Conservation (phyloP, 1,140 invertebrate species). For the Drosophila dunni region DNA sequence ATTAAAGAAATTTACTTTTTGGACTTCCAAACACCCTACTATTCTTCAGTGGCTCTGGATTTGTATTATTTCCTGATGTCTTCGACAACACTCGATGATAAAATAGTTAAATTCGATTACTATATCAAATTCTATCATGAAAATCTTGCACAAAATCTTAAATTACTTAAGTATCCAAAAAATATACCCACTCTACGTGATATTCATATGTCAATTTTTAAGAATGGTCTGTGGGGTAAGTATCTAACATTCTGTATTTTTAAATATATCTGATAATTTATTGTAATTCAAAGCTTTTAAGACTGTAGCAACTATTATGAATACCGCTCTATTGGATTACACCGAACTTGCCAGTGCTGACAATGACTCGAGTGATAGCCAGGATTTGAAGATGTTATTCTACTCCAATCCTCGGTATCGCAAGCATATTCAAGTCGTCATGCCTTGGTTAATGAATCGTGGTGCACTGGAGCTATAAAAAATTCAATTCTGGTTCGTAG, state of each 20-base stretch:
- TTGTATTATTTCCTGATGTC: slow-evolving; percentile 67
- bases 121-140: slow-evolving; percentile 73
- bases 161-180: slow-evolving; percentile 65
- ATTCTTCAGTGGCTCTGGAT: slow-evolving; percentile 63
- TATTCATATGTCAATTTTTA: slow-evolving; percentile 53
- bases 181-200: slow-evolving; percentile 55
- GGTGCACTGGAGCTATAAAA: slow-evolving; percentile 26
- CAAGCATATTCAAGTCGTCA: slow-evolving; percentile 57
- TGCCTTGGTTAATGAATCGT: slow-evolving; percentile 73
- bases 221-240: slow-evolving; percentile 64
- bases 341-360: no score
- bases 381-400: no score
- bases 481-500: not conserved
- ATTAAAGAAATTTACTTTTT: slow-evolving; percentile 65
- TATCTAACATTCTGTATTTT: no score
- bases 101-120: slow-evolving; percentile 71
- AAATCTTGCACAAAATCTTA: slow-evolving; percentile 59
- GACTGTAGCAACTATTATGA: slow-evolving; percentile 58
- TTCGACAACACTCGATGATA: slow-evolving; percentile 68
- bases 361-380: no score
- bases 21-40: slow-evolving; percentile 67
- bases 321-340: slow-evolving; percentile 15
- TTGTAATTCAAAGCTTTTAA: slow-evolving; percentile 16
- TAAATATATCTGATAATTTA: not conserved
- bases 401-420: slow-evolving; percentile 58